Evolutionary conservation across 2,113 vertebrate species (phyloP), one percentile per base, ranked within the genome.

Genomic region (Charadrius vociferus): DNA sequence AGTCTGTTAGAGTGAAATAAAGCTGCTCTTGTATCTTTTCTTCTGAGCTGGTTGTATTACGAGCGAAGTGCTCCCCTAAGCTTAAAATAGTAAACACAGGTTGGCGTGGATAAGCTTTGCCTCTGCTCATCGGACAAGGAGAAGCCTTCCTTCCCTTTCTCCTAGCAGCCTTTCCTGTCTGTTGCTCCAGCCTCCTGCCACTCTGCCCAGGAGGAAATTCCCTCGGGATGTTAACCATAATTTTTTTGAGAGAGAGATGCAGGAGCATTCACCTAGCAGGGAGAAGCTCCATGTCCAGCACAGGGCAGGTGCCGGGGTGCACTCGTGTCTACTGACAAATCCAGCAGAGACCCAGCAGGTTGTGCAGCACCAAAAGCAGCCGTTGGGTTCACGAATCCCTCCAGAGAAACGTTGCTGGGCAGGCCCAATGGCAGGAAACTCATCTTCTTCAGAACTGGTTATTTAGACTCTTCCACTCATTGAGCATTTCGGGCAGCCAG

Each of bases 311-410:
- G 34, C 59, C 59, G 82, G 36, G 47, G 21, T 37, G 26, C 43
- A 26, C 7, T 26, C 6, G 7, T 16, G 23, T 36, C 61, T 43
- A 7, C 61, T 74, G 70, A 53, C 62, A 93, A 61, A 49, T 36
- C 45, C 49, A 32, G 18, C 9, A 56, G 70, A 62, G 36, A 32
- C 39, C 63, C 80, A 77, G 36, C 39, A 39, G 49, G n/a, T 39
- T 53, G 36, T n/a, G 41, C 62, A 37, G 63, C 18, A 45, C 52
- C 56, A 34, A 52, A 58, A 26, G 30, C 55, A 37, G 59, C 12
- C 0, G 0, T 12, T 62, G 66, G 8, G 41, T 17, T 65, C 34
- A 27, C 2, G 2, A 19, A 34, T 49, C 39, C 26, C 47, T 88
- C 1, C 1, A 17, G 43, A 68, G 70, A 53, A 65, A 72, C 1